phyloP scores from a whole-genome alignment of 2,797 vertebrate genomes.

The Thunnus albacares region DNA sequence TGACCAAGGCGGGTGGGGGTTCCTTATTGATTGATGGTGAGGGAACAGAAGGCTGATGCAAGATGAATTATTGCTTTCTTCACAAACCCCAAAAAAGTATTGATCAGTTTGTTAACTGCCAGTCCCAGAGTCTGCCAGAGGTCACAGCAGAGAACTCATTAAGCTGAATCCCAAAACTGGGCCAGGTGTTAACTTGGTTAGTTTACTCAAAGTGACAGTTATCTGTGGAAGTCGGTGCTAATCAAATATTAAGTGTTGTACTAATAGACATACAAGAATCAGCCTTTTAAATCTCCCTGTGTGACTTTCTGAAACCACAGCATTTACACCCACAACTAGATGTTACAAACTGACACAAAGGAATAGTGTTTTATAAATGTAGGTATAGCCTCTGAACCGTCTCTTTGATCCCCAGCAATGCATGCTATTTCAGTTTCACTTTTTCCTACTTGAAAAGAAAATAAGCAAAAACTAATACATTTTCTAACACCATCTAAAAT shows the following conservation, averaged over 20 bases:
- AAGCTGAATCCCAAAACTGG: constrained; percentile 22
- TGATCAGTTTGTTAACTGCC: constrained; percentile 69
- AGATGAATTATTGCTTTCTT: constrained; percentile 44
- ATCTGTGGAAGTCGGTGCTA: background rate
- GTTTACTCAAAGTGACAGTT: background rate
- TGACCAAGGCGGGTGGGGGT: constrained; percentile 19
- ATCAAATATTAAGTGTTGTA: background rate
- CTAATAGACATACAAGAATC: background rate
- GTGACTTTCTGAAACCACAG: background rate
- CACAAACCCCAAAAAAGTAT: constrained; percentile 64
- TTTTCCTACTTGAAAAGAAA: background rate
- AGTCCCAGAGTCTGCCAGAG: constrained; percentile 19
- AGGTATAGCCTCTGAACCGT: too few species aligned
- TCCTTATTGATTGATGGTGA: constrained; percentile 81
- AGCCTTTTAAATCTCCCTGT: constrained; percentile 13
- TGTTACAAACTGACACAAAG: background rate
- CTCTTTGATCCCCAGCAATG: background rate
- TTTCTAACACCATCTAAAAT: background rate
- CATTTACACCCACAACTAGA: background rate
- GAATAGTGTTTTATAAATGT: background rate
- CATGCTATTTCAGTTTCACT: background rate
- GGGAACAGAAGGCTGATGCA: constrained; percentile 78
- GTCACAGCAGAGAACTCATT: constrained; percentile 42
- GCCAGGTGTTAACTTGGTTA: constrained; percentile 13
- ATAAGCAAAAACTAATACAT: background rate